Conservation (phyloP, 1,140 invertebrate species). For the Diuraphis noxia region DNA sequence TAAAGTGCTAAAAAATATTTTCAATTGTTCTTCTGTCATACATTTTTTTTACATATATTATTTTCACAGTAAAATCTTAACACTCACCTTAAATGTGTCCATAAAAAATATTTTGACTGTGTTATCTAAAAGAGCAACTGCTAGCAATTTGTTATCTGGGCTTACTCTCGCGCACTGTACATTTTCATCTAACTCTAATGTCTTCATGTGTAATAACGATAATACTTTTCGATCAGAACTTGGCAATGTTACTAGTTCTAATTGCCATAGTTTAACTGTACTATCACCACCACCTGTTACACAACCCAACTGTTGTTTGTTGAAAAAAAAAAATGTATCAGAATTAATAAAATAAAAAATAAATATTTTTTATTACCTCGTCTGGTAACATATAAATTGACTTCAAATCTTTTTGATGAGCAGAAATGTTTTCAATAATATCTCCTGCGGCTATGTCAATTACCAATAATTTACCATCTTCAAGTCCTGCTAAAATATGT, state of each 20-base stretch:
- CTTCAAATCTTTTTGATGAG: constrained; percentile 80
- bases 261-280: constrained; percentile 92
- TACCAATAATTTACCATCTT: constrained; percentile 83
- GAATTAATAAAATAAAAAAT: not conserved
- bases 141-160: constrained; percentile 84
- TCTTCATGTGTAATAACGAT: constrained; percentile 77
- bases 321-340: constrained; percentile 15
- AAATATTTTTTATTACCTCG: constrained; percentile 63
- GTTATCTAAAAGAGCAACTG: constrained; percentile 86
- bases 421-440: constrained; percentile 76
- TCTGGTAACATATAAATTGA: constrained; percentile 76
- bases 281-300: constrained; percentile 87
- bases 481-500: constrained; percentile 85
- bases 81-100: constrained; percentile 84
- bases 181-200: constrained; percentile 83
- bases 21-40: not conserved
- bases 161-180: constrained; percentile 82
- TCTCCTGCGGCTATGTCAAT: constrained; percentile 82
- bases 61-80: not conserved
- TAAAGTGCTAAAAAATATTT: constrained; percentile 76
- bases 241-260: constrained; percentile 76
- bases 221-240: constrained; percentile 71
- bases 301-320: constrained; percentile 70
- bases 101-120: constrained; percentile 96
- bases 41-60: not conserved